Evolutionary conservation across 1,140 invertebrate genomes (phyloP), one percentile per base, ranked within the genome.

Genomic region (Trichonephila inaurata): DNA sequence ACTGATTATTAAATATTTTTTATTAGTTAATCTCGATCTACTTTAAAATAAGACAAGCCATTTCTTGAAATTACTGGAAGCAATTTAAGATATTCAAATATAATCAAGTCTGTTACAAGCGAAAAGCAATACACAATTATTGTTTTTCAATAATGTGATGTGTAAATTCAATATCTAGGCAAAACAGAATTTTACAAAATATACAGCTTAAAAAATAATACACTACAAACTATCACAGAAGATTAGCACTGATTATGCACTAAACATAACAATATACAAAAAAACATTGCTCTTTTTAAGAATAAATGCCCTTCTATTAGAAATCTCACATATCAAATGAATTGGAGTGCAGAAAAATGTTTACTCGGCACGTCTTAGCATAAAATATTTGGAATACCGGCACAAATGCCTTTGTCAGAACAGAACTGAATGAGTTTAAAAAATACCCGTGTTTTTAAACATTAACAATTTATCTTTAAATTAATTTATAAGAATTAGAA

Each of bases 151-250:
- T 51, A 12, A 51, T 10, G 51, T 51, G 7, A 40, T 40, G 3
- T 19, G 69, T 72, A 28, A 77, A 12, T 77, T 77, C 18, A 10
- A 77, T 16, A 77, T 18, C 14, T 3, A 77, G 40, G 72, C 66
- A 69, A 24, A 69, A 69, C 66, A 69, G n/a, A 14, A 24, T 69
- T 24, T 69, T 77, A 77, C 72, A 77, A 40, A 77, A 77, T 77
- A 77, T 77, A 77, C 72, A 77, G 72, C 72, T 77, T 40, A 18
- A 77, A 72, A 33, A 40, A 77, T 40, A 77, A 77, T 33, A 77
- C 72, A 77, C 72, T 77, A 77, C 18, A 12, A 77, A 77, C 72
- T 77, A 77, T 77, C 72, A 77, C 72, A 77, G 72, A 77, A 77
- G 28, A 33, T 77, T 14, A 33, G 33, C 72, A 77, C 28, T 77